Evolutionary conservation across 2,113 vertebrate species (phyloP), one percentile per base, ranked within the genome.

Genomic region (Sinocyclocheilus anshuiensis): DNA sequence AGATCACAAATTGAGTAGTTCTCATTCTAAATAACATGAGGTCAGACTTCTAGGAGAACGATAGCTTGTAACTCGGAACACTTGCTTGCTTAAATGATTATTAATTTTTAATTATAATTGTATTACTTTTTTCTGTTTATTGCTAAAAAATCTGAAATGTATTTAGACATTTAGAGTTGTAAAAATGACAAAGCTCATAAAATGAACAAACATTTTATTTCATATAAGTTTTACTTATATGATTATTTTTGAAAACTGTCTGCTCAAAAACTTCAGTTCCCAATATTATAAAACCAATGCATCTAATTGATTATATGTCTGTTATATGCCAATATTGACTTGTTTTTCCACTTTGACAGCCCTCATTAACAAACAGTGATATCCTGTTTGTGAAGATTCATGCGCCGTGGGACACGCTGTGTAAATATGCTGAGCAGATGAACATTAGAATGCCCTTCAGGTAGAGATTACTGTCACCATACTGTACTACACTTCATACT

Each of bases 361-460:
- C 96, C 61, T 98, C 98, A 69, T 61, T 99, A 92, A 98, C 97
- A 36, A 98, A 97, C 92, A 95, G 95, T 65, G 98, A 99, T 93
- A 98, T 99, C 88, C 98, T 99, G 97, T 98, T 98, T 90, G 97
- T 99, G 92, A 99, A 99, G 95, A 93, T 99, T 89, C 96, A 99
- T 42, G 97, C 97, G 90, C 97, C 97, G 0, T 99, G 98, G 98
- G 98, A 99, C 57, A 96, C 97, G 0, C 89, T 99, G 85, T 99
- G 98, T 95, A 98, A 99, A 94, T 99, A 99, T 1, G 98, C 98
- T 48, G 98, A 99, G 92, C 97, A 97, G 88, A 97, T 99, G 96
- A 99, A 97, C 93, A 99, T 99, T 92, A 94, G 98, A 87, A 99
- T 99, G 97, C 98, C 98, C 87, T 99, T 99, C 95, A 98, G 98